These are phyloP conservation scores for Idaea dimidiata DNA, from an alignment of 2,888 invertebrate genomes.

Conservation along the genomic window DNA sequence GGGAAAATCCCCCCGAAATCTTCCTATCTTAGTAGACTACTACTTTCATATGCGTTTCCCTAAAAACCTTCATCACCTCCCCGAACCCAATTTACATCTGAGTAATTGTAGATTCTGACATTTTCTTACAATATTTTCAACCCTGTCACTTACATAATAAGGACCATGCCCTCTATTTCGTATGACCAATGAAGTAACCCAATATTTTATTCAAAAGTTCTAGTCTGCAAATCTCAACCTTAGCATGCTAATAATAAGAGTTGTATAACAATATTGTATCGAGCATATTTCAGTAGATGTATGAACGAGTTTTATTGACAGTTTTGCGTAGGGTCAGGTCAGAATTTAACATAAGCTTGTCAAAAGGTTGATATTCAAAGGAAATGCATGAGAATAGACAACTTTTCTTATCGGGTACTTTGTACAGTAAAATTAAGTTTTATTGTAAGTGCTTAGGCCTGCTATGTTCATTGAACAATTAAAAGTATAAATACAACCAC, in stretches of 20 bases:
- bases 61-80: slow-evolving; percentile 7
- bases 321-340: background rate
- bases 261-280: background rate
- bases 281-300: background rate
- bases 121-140: slow-evolving; percentile 10
- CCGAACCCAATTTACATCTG: slow-evolving; percentile 32
- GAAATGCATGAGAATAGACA: background rate
- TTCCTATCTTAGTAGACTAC: no score
- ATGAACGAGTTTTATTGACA: slow-evolving; percentile 2
- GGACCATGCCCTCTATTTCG: background rate
- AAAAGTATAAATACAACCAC: no score
- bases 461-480: no score
- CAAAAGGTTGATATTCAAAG: background rate
- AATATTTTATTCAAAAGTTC: background rate
- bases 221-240: background rate
- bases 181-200: background rate
- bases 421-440: no score
- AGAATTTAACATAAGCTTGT: background rate
- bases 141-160: background rate
- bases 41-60: no score
- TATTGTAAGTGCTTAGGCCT: no score
- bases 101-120: slow-evolving; percentile 25
- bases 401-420: no score
- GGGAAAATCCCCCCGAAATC: no score
- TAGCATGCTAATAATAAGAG: background rate